Evolutionary conservation across 2,888 invertebrate species (phyloP).

Genomic region (Ennomos fuscantarius): DNA sequence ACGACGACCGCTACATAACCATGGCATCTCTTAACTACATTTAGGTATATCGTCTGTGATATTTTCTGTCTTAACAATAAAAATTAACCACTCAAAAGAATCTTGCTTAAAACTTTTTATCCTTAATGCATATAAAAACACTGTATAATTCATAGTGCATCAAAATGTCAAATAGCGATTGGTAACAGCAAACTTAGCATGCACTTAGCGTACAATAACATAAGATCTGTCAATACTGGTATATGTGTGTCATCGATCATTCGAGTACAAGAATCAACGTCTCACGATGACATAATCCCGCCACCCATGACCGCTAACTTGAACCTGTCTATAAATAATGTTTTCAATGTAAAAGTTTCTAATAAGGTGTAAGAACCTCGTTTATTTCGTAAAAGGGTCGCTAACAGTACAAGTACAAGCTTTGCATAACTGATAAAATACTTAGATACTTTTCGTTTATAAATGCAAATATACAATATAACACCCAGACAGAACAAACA

Average conservation of each 20-base stretch:
- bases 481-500: too few relatives aligned
- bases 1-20: too few relatives aligned
- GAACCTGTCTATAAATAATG: constrained; percentile 25
- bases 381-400: background rate
- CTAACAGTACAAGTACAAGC: too few relatives aligned
- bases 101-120: too few relatives aligned
- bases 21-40: too few relatives aligned
- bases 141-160: background rate
- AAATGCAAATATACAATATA: too few relatives aligned
- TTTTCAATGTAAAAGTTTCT: constrained; percentile 7
- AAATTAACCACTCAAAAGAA: too few relatives aligned
- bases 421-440: too few relatives aligned
- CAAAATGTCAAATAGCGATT: constrained; percentile 13
- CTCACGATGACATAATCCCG: constrained; percentile 27
- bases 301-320: constrained; percentile 34
- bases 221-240: constrained; percentile 16
- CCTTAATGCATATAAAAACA: too few relatives aligned
- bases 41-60: too few relatives aligned
- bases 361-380: constrained; percentile 9
- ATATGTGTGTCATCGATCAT: constrained; percentile 26
- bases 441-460: too few relatives aligned
- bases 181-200: constrained; percentile 17
- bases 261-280: background rate
- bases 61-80: too few relatives aligned
- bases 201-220: constrained; percentile 30